Base-by-base conservation (phyloP, 2,113 vertebrate genomes). In the Calyptommatus sinebrachiatus region DNA sequence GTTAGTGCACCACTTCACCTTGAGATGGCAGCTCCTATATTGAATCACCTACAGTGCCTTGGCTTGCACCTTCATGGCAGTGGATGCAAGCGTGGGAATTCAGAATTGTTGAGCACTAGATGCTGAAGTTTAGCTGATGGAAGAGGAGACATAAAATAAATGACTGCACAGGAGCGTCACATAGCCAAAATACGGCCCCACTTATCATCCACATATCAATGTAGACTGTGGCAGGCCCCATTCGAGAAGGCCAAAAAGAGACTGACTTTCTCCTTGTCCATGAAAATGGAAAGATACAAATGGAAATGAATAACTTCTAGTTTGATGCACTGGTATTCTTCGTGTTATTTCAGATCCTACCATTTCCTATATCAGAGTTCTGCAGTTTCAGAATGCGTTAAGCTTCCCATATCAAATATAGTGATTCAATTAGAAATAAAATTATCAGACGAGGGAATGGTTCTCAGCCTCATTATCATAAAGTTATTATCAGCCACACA, bases 351-450 rank as follows among this genome's bases (percentile, higher is more conserved):
- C 66, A 62, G 29, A 62, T 62, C 7, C 5, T 81, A n/a, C 61
- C 1, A n/a, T 31, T 81, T 70, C 53, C 73, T 60, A 70, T 28
- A 81, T 76, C 73, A 48, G 62, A 70, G 62, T 81, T 70, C 73
- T 28, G 73, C 66, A 8, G 24, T 70, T 76, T 70, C 73, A 70
- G 53, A 70, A 61, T 70, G 69, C 48, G 65, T 70, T 81, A 70
- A 81, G 35, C 66, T 76, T 53, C 73, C 41, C 61, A n/a, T 81
- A 81, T 76, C 73, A 81, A 81, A 81, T 62, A 31, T 62, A 81
- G 73, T 53, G 48, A 76, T 76, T 81, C 73, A 81, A 81, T 81
- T 76, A 81, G 73, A 76, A 81, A 81, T 81, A 76, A 81, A 81
- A 81, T 81, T 76, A 76, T 73, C 73, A 75, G 73, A 12, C 0